These are phyloP conservation scores for Limnephilus rhombicus DNA, from an alignment of 2,888 invertebrate species.

Conservation along the genomic window DNA sequence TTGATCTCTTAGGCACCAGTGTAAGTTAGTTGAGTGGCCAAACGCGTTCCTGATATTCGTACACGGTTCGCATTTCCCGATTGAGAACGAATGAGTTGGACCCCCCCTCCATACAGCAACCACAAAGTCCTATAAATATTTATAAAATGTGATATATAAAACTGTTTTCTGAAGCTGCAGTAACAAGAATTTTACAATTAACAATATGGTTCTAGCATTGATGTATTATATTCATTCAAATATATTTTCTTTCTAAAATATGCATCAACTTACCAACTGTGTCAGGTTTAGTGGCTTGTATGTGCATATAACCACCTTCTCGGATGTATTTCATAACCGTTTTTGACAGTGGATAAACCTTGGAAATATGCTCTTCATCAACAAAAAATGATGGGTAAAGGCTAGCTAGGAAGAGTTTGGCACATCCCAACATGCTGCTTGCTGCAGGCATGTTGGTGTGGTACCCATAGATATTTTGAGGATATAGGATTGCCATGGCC, in stretches of 20 bases:
- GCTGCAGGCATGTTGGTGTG: constrained; percentile 76
- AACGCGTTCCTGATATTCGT: too few species aligned
- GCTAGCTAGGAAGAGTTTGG: constrained; percentile 73
- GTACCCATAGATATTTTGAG: constrained; percentile 73
- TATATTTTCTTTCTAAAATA: not conserved
- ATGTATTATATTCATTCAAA: too few species aligned
- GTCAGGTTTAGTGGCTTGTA: constrained; percentile 91
- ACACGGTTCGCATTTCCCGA: too few species aligned
- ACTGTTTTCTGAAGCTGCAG: not conserved
- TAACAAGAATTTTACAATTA: too few species aligned
- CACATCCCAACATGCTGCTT: constrained; percentile 68
- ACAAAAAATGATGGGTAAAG: constrained; percentile 77
- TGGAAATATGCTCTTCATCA: constrained; percentile 73
- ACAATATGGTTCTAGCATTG: too few species aligned
- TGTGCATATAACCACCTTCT: constrained; percentile 82
- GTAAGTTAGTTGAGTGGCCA: too few species aligned
- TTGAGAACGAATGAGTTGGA: too few species aligned
- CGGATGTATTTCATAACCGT: constrained; percentile 69
- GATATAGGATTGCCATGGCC: constrained; percentile 80
- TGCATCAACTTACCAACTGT: constrained; percentile 81
- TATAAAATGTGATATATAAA: not conserved
- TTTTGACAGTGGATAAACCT: constrained; percentile 76
- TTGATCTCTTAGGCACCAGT: too few species aligned
- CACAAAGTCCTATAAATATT: not conserved
- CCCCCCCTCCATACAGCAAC: too few species aligned